Evolutionary conservation across 2,888 invertebrate genomes (phyloP), one percentile per base, ranked within the genome.

Genomic region (Augochlorella aurata): DNA sequence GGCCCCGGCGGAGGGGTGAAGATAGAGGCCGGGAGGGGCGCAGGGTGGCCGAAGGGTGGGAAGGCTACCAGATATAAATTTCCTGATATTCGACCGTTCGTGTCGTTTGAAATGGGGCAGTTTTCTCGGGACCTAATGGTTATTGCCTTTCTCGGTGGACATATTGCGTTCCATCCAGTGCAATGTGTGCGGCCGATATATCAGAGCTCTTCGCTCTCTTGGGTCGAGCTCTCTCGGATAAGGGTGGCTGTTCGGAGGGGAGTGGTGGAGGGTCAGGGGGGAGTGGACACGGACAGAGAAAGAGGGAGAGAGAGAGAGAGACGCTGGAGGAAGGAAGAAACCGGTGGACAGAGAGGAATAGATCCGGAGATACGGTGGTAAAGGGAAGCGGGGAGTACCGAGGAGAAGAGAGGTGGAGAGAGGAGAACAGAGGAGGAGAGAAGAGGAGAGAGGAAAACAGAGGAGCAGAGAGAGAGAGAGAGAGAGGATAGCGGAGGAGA

Each of bases 101-200:
- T 94, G 95, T 95, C 95, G 94, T 94, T 94, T 94, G 94, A 94
- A 95, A 95, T 95, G 94, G 95, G 94, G 94, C 94, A 94, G 94
- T 95, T 95, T 95, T 94, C 94, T 94, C 94, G 94, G 94, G 94
- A 94, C 94, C 94, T 95, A 95, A 95, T 95, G 95, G 95, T 95
- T 95, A 95, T 95, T 95, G 95, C 95, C 94, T 95, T 94, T 94
- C 94, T 94, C 94, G 94, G 93, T 94, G 94, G 94, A 95, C 95
- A 95, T 95, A 95, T 95, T 95, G 94, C 94, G 94, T 94, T 94
- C 94, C 94, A 94, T 95, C 94, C 94, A 94, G 94, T 94, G 94
- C 95, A 95, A 94, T 94, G 94, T 94, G 95, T 94, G 94, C 94
- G 92, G 93, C 93, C 94, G 94, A 94, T 95, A 94, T 94, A 94